phyloP scores from a whole-genome alignment of 1,140 invertebrate genomes.

The Drosophila virilis region DNA sequence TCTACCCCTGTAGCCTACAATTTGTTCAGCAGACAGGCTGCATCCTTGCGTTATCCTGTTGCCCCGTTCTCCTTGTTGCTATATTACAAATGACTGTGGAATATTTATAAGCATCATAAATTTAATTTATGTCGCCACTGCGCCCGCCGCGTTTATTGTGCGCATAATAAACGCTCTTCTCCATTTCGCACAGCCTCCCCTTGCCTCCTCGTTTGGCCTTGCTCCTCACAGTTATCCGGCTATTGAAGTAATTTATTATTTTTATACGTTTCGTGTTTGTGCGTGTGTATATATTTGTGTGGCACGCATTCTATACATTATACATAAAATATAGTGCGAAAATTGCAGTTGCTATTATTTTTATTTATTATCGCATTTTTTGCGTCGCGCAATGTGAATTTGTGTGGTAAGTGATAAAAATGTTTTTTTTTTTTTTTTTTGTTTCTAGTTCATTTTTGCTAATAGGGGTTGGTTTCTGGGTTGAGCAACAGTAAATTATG shows the following conservation, averaged over 20 bases:
- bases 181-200: conserved; percentile 50
- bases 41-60: conserved; percentile 77
- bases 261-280: conserved; percentile 73
- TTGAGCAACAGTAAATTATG: conserved; percentile 18
- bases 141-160: conserved; percentile 78
- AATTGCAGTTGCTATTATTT: conserved; percentile 60
- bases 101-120: conserved; percentile 73
- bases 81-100: conserved; percentile 77
- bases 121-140: conserved; percentile 76
- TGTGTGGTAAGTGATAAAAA: conserved; percentile 65
- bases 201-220: background rate
- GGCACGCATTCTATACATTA: conserved; percentile 60
- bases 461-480: conserved; percentile 33
- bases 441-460: conserved; percentile 20
- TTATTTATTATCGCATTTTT: conserved; percentile 61
- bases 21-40: conserved; percentile 71
- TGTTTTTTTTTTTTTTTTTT: conserved; percentile 27
- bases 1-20: conserved; percentile 60
- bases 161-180: conserved; percentile 75
- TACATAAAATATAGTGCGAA: conserved; percentile 60
- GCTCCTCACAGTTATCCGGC: conserved; percentile 36
- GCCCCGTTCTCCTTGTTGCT: conserved; percentile 54
- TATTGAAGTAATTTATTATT: conserved; percentile 80
- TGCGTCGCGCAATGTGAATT: conserved; percentile 28
- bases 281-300: conserved; percentile 35